A percentile compares a stretch with the other conserved stretches of the same genome.
Evolutionary conservation across 2,888 invertebrate genomes (phyloP).

Genomic region (Brassicogethes aeneus): DNA sequence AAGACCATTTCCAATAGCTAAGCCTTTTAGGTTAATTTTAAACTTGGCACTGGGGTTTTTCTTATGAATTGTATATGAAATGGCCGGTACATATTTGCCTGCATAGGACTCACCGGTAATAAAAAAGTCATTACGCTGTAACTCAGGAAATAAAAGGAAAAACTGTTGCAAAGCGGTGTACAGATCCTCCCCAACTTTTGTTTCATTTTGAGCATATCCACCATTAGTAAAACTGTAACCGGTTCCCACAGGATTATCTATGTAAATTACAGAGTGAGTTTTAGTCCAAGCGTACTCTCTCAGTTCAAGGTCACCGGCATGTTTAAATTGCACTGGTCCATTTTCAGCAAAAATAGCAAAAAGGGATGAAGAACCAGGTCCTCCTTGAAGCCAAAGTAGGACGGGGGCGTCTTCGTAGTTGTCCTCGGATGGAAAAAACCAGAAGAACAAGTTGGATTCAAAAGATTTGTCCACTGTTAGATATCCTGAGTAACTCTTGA

Average conservation of each 20-base stretch:
- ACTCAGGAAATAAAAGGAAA: constrained; percentile 68
- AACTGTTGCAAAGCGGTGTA: constrained; percentile 69
- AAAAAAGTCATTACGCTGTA: constrained; percentile 65
- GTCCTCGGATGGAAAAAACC: constrained; percentile 70
- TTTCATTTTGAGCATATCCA: constrained; percentile 71
- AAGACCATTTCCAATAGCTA: constrained; percentile 65
- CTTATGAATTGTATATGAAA: constrained; percentile 60
- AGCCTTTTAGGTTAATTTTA: constrained; percentile 34
- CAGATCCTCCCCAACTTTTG: constrained; percentile 67
- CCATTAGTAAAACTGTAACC: constrained; percentile 79
- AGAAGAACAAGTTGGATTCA: constrained; percentile 76
- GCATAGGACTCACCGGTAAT: constrained; percentile 84
- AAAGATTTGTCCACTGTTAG: constrained; percentile 67
- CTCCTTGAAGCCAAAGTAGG: constrained; percentile 73
- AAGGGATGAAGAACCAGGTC: constrained; percentile 68
- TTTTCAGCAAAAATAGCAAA: constrained; percentile 73
- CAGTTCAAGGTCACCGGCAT: constrained; percentile 32
- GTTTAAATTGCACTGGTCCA: constrained; percentile 57
- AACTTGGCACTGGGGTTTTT: constrained; percentile 46
- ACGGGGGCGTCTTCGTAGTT: constrained; percentile 51
- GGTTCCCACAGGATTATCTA: constrained; percentile 86
- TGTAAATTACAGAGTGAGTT: constrained; percentile 68
- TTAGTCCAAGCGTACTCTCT: constrained; percentile 70
- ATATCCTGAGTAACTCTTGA: constrained; percentile 64
- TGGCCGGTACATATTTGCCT: constrained; percentile 68